Evolutionary conservation across 1,140 invertebrate genomes (phyloP), one percentile per base, ranked within the genome.

Genomic region (Panagrolaimus sp.): DNA sequence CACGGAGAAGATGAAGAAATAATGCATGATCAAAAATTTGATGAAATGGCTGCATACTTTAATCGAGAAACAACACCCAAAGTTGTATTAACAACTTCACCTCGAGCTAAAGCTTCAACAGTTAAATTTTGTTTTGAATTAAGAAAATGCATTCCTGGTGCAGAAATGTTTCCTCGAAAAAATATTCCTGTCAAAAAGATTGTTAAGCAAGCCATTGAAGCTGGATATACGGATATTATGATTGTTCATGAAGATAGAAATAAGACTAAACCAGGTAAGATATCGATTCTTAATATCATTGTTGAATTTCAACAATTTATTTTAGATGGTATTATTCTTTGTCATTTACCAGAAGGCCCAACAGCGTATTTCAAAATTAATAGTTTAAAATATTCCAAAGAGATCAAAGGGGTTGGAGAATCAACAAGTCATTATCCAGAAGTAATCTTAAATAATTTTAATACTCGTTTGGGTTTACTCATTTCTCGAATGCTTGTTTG

Each of bases 361-460:
- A 98, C 96, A 0, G 92, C 94, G 28, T 87, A 93, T 82, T 96
- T 89, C 79, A 87, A 86, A 77, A 73, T 89, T 43, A 85, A 84
- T 67, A 86, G 78, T 74, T 82, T 88, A 10, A 83, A 81, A 67
- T 83, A 86, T n/a, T 83, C 83, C 38, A 84, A 84, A 72, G 84
- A 88, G 67, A 83, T 88, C 15, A 86, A 85, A 74, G 78, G 75
- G 28, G 69, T 71, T 21, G 80, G 80, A 7, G 82, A 83, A 66
- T 73, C 78, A 10, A 83, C 82, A 6, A 63, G 68, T 28, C 80
- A 82, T 66, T 77, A 67, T 15, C 96, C 96, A 7, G 96, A 98
- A 88, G 90, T 98, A 0, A 91, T 98, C 72, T 83, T 98, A 10
- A 98, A 92, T 82, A 97, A 98, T 86, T 98, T 98, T 84, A 90